Evolutionary conservation across 2,797 vertebrate genomes (phyloP).

Genomic region (Florisuga fusca): DNA sequence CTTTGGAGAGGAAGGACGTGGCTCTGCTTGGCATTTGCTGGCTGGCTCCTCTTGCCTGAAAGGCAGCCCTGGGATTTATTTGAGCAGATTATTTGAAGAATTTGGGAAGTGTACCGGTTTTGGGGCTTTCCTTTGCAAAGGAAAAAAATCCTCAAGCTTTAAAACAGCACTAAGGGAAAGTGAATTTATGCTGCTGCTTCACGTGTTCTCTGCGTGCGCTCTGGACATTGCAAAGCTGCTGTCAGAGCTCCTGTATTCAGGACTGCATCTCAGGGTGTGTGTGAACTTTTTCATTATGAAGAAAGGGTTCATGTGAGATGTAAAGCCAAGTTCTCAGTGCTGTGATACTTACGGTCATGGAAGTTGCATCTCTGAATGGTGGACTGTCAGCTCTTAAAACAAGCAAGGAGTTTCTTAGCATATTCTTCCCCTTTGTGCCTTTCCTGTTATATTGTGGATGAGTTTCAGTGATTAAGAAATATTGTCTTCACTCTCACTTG

Average conservation of each 20-base stretch:
- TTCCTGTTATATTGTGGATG: background rate
- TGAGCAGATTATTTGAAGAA: conserved; percentile 11
- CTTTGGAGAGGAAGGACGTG: background rate
- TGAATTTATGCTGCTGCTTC: background rate
- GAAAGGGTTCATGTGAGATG: background rate
- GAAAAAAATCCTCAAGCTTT: background rate
- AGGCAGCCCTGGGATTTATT: background rate
- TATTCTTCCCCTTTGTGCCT: background rate
- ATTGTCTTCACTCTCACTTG: background rate
- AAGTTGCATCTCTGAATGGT: background rate
- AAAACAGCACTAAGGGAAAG: background rate
- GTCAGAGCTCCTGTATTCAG: background rate
- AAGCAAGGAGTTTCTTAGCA: background rate
- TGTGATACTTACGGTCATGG: accelerated
- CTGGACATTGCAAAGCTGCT: background rate
- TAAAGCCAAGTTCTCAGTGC: background rate
- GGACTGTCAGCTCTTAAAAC: background rate
- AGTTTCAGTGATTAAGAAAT: background rate
- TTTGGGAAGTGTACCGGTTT: background rate
- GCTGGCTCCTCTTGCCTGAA: background rate
- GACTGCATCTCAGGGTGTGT: background rate
- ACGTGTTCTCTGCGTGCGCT: background rate
- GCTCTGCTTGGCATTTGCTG: background rate
- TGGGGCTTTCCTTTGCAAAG: background rate
- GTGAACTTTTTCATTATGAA: background rate